Evolutionary conservation across 2,113 vertebrate species (phyloP).

Genomic region (Dasyornis broadbenti): DNA sequence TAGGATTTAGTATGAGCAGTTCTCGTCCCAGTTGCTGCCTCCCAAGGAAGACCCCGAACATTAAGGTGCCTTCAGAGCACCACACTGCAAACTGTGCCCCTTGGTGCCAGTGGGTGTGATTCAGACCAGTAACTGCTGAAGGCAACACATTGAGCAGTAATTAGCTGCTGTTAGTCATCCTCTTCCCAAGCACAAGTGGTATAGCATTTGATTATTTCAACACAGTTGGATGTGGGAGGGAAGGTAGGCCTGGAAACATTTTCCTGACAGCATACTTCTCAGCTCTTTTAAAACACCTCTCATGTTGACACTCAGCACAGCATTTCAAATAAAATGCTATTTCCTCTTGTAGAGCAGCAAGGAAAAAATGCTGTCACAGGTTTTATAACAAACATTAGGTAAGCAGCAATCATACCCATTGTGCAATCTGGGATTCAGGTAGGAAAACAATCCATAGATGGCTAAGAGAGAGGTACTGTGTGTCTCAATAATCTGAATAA

Average conservation of each 20-base stretch:
- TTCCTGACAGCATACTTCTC: constrained; percentile 53
- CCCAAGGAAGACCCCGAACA: not conserved
- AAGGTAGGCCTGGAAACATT: constrained; percentile 50
- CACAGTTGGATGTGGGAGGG: constrained; percentile 59
- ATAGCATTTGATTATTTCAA: constrained; percentile 50
- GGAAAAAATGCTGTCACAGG: constrained; percentile 56
- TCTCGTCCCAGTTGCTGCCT: not conserved
- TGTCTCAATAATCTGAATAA: not conserved
- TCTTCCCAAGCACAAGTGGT: constrained; percentile 16
- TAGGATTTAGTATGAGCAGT: not conserved
- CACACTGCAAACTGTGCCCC: not conserved
- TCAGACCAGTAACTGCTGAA: constrained; percentile 21
- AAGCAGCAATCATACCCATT: not conserved
- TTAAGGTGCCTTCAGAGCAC: not conserved
- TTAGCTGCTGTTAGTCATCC: constrained; percentile 58
- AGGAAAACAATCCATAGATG: constrained; percentile 16
- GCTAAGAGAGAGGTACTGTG: not conserved
- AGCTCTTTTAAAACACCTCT: constrained; percentile 48
- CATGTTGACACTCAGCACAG: constrained; percentile 43
- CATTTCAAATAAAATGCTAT: constrained; percentile 38
- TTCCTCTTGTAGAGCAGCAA: constrained; percentile 35
- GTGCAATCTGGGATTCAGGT: not conserved
- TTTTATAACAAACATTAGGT: constrained; percentile 52
- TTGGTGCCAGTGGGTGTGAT: not conserved
- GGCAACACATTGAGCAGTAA: constrained; percentile 42